A percentile compares a stretch with the other conserved stretches of the same genome.
These are phyloP conservation scores for Mayetiola destructor DNA, from an alignment of 2,888 invertebrate genomes.

Conservation along the genomic window DNA sequence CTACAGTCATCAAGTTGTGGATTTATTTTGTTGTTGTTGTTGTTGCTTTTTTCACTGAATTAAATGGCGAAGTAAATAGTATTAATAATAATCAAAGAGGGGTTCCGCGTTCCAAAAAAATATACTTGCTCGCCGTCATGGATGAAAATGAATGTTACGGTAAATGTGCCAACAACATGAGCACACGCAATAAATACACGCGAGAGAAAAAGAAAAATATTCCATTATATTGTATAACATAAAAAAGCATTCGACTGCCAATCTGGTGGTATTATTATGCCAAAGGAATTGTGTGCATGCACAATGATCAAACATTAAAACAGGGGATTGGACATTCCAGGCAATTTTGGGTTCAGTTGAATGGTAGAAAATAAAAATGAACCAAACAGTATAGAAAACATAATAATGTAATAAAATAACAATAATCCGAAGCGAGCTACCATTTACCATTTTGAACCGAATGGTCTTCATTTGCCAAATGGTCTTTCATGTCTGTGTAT, in stretches of 20 bases:
- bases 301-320: too few species aligned
- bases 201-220: background rate
- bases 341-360: too few species aligned
- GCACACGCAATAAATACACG: background rate
- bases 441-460: background rate
- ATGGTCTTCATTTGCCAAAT: too few species aligned
- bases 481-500: background rate
- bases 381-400: constrained; percentile 5
- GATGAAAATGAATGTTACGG: too few species aligned
- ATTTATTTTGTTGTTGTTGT: too few species aligned
- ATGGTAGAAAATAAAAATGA: background rate
- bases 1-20: too few species aligned
- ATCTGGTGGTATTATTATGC: background rate
- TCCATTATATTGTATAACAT: background rate
- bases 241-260: background rate
- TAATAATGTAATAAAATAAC: constrained; percentile 10
- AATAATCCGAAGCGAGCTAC: background rate
- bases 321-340: too few species aligned
- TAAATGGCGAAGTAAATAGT: too few species aligned
- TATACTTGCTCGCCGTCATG: too few species aligned
- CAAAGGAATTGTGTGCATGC: background rate
- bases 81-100: too few species aligned
- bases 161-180: constrained; percentile 4
- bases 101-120: too few species aligned
- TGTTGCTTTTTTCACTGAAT: too few species aligned